Evolutionary conservation across 2,888 invertebrate species (phyloP), one percentile per base, ranked within the genome.

Genomic region (Tyria jacobaeae): DNA sequence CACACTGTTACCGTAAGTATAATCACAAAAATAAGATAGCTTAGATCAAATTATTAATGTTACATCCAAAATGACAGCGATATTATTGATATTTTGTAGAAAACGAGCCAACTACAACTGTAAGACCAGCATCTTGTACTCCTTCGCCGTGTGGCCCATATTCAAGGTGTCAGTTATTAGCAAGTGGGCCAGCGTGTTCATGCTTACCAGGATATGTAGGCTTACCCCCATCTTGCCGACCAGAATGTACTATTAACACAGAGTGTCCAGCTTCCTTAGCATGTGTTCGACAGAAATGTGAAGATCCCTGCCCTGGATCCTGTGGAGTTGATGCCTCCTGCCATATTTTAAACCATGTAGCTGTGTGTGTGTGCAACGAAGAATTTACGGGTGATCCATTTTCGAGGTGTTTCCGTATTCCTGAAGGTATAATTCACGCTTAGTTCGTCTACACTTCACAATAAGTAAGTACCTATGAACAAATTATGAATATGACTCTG

Each of bases 81-180:
- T 21, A 44, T 64, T 35, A n/a, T 25, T 7, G 60, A 70, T 57
- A 21, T 67, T 65, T 85, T 88, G 64, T 71, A 89, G 90, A 85
- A 88, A 90, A 85, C 73, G 88, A 90, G 67, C 86, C 82, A 76
- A 74, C 89, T 60, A 86, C 91, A 57, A 96, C 96, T 0, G 96
- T 95, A 82, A 93, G 95, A 64, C 96, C 96, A 69, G 97, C 97
- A 67, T 96, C 96, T 24, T 97, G 97, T 83, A 94, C 95, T 34
- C 97, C 97, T 54, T 97, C 97, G 25, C 97, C 97, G 0, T 98
- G 98, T 81, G 98, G 98, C 24, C 96, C 97, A 1, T 97, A 97
- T 85, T 96, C 97, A 0, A 95, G 96, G 65, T 98, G 97, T 79
- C 96, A 96, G 83, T 94, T 97, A 68, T 92, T 96, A 68, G 95